Base-by-base conservation (phyloP, 1,140 invertebrate species). In the Trigoniulus corallinus region DNA sequence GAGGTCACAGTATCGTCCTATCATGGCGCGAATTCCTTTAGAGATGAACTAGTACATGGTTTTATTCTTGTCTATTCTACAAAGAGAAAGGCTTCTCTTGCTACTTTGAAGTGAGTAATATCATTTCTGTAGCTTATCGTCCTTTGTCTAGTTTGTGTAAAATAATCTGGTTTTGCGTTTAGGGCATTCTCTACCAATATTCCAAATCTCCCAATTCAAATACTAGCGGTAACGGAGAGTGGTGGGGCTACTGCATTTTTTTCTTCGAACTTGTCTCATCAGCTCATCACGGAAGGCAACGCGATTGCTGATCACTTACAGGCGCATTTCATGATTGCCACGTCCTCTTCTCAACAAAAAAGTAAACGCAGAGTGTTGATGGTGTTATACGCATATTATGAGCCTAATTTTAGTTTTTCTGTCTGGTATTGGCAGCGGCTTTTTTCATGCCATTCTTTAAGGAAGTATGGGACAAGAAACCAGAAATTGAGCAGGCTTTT, bases 381-480 rank as follows among this genome's bases (percentile, higher is more conserved):
- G 18, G 21, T 44, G 42, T 44, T 18, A 39, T 18, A 39, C 12
- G 12, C 12, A 39, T 39, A 18, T 18, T 12, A 39, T 12, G 12
- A 18, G 12, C 37, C 37, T 39, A 46, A 10, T 20, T 22, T 2
- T 40, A 39, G 18, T 22, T 44, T 1, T 29, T 44, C 12, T 15
- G 21, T 56, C 50, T 55, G 48, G 50, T 52, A 50, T 24, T 63
- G 76, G 2, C 66, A 91, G 88, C 87, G 61, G 86, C 87, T 39
- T 92, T 92, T 67, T 96, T 91, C 65, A 88, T 85, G 43, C 88
- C 88, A 47, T 96, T 97, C 70, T 89, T 96, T 68, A 88, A 91
- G 65, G 86, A 89, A 67, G 87, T 89, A 15, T 93, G 88, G 87
- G 88, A 93, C 59, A 85, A 88, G 58, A 93, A 95, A 59, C 85